phyloP scores from a whole-genome alignment of 2,113 vertebrate genomes.

The Corydoras maculifer region DNA sequence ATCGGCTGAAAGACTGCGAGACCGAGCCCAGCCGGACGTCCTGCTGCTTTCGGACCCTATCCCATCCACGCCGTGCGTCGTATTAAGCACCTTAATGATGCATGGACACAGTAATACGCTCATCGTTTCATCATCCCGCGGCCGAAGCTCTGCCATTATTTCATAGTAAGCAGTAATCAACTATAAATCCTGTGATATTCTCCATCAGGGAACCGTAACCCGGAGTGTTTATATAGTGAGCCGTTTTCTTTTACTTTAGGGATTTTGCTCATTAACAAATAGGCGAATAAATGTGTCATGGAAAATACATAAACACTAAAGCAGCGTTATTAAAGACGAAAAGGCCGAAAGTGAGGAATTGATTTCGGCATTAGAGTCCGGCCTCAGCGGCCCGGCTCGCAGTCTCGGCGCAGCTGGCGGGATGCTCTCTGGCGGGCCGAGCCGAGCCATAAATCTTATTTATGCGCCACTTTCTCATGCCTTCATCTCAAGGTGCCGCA shows the following conservation, averaged over 20 bases:
- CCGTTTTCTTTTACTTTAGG: slow-evolving; percentile 22
- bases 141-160: slow-evolving; percentile 13
- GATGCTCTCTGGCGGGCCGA: slow-evolving; percentile 29
- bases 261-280: slow-evolving; percentile 30
- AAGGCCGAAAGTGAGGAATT: slow-evolving; percentile 26
- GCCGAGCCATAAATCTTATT: slow-evolving; percentile 44
- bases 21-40: not conserved
- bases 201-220: slow-evolving; percentile 22
- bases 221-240: slow-evolving; percentile 18
- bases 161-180: slow-evolving; percentile 25
- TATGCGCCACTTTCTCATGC: slow-evolving; percentile 39
- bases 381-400: slow-evolving; percentile 40
- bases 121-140: not conserved
- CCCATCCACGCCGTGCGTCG: no score
- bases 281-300: slow-evolving; percentile 31
- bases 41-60: not conserved
- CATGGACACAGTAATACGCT: not conserved
- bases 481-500: slow-evolving; percentile 51
- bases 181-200: slow-evolving; percentile 14
- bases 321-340: slow-evolving; percentile 24
- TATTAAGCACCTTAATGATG: no score
- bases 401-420: slow-evolving; percentile 30
- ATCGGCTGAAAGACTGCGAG: no score
- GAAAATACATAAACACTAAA: slow-evolving; percentile 38
- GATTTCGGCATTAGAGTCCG: slow-evolving; percentile 36